Base-by-base conservation (phyloP, 2,113 vertebrate species). In the Mixornis gularis region DNA sequence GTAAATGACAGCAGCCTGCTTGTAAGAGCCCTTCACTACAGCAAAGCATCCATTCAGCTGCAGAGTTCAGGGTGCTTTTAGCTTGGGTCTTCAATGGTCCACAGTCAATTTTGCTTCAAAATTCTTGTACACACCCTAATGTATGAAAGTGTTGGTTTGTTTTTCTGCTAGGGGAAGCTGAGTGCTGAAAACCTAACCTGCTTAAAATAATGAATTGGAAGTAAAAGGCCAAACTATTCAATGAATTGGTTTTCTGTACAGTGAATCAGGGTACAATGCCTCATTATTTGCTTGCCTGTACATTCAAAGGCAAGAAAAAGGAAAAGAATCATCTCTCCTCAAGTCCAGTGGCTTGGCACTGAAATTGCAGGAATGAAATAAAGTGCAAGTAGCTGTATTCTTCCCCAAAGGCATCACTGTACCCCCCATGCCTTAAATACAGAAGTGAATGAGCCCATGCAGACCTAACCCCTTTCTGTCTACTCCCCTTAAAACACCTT, bases 401-500 rank as follows among this genome's bases (percentile, higher is more conserved):
- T 38, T 62, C 55, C 79, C 74, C 41, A 91, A 55, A 92, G 85
- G 38, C 81, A 89, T 36, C 71, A 70, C 74, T 79, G 26, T 58
- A 10, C 7, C 48, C 27, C 2, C 56, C 41, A 30, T 52, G 34
- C 13, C 86, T 89, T 82, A 89, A 91, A 91, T 73, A 73, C 22
- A 89, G 70, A 62, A 65, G 79, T 70, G 79, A 95, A 46, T 43
- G 79, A 87, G 63, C 48, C 90, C 38, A 48, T 59, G 59, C 59
- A 87, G 85, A 77, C 17, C 58, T 53, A 89, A 87, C 20, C 66
- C 30, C 14, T 34, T 90, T 87, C 70, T 92, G 84, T 53, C 81
- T 91, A 3, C n/a, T 79, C 53, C 34, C 78, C 64, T 92, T 73
- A 66, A 94, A 96, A 93, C 74, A 91, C 85, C 38, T 91, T 85